A percentile compares a stretch with the other conserved stretches of the same genome.
phyloP scores from a whole-genome alignment of 2,888 invertebrate genomes.

The Platycnemis pennipes region DNA sequence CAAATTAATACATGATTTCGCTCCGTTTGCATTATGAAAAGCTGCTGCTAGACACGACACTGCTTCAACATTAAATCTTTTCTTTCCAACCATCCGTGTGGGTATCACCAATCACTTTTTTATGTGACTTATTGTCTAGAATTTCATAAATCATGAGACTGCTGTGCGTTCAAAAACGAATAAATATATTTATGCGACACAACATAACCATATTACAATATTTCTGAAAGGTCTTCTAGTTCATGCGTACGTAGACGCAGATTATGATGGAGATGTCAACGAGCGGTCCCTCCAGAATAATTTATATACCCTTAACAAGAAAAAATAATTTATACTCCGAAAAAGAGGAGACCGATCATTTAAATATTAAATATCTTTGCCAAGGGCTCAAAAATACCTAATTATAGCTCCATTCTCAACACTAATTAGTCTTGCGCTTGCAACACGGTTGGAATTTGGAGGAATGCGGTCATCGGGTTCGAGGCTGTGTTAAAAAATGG shows the following conservation, averaged over 20 bases:
- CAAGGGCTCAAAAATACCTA: neutral
- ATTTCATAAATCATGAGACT: too few relatives aligned
- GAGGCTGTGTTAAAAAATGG: constrained; percentile 55
- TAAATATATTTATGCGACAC: neutral
- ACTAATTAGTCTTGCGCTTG: constrained; percentile 4
- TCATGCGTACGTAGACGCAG: neutral
- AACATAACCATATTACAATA: neutral
- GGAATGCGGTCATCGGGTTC: constrained; percentile 60
- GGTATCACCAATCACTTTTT: too few relatives aligned
- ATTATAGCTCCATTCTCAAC: neutral
- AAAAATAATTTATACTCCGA: neutral
- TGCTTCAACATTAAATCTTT: too few relatives aligned
- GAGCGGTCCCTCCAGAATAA: neutral
- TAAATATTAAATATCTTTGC: neutral
- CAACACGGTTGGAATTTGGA: constrained; percentile 43
- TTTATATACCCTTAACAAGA: neutral
- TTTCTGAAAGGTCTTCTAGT: neutral
- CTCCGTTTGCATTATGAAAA: too few relatives aligned
- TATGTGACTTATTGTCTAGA: too few relatives aligned
- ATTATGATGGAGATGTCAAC: constrained; percentile 14
- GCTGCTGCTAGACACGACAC: too few relatives aligned
- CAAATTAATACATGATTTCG: too few relatives aligned
- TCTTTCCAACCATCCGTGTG: too few relatives aligned
- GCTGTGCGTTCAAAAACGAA: too few relatives aligned
- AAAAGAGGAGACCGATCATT: neutral